Evolutionary conservation across 2,113 vertebrate species (phyloP), one percentile per base, ranked within the genome.

Genomic region (Salvelinus alpinus): DNA sequence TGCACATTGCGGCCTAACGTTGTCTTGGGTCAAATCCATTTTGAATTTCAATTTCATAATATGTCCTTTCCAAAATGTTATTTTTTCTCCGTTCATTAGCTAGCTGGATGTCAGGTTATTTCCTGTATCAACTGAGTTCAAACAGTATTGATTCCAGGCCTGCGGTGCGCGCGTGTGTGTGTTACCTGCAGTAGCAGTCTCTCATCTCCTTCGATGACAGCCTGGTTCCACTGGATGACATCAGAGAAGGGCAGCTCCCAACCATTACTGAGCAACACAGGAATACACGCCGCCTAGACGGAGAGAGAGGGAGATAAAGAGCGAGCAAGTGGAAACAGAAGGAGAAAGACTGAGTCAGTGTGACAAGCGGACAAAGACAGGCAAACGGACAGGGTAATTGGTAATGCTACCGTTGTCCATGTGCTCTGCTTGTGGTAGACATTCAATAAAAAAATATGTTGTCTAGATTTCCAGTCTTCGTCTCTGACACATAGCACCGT

Each of bases 161-260:
- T 27, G 62, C 47, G 57, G 13, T 8, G 25, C 70, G 29, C 5
- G 4, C 18, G n/a, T 54, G 66, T 69, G 22, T 24, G 20, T 31
- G 20, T 8, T 95, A 98, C 97, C 97, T 98, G 96, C 72, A 95
- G 92, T 8, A 95, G 90, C n/a, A 97, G 92, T 73, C 94, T 87
- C 88, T 99, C 92, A 0, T 95, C 97, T 73, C 94, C 95, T 79
- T 96, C 82, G 0, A 98, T 90, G 59, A 95, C 94, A 0, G 97
- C 95, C 88, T 95, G 96, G 89, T 95, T 94, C 97, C 97, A 99
- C 82, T 99, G 96, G 59, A 99, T 96, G 88, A 93, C 96, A 59
- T 98, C 97, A 0, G 96, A 94, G 74, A 98, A 99, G 1, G 97
- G 97, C 90, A 98, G 91, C 92, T 98, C 95, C 97, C 97, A 98